phyloP scores from a whole-genome alignment of 2,113 vertebrate species.

The Stictonetta naevosa region DNA sequence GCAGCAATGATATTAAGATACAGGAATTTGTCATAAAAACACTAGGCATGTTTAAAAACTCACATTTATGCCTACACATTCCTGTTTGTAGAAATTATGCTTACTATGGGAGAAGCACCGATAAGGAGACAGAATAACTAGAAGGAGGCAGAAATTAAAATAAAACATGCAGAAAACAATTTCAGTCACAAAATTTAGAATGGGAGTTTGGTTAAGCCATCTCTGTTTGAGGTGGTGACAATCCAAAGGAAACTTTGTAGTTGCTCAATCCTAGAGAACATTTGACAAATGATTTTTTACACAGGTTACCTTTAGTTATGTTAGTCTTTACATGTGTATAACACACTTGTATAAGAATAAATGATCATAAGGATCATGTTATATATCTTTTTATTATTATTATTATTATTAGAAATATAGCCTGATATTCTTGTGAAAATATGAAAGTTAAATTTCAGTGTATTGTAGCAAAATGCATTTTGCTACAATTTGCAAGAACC shows the following conservation, averaged over 20 bases:
- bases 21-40: neutral
- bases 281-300: neutral
- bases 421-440: neutral
- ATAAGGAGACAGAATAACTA: neutral
- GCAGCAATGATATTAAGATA: neutral
- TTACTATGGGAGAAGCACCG: neutral
- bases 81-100: neutral
- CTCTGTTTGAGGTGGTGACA: neutral
- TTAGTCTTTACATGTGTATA: neutral
- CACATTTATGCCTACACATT: neutral
- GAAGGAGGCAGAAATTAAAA: neutral
- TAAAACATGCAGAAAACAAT: neutral
- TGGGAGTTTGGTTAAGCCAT: neutral
- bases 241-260: neutral
- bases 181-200: neutral
- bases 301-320: neutral
- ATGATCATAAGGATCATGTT: neutral
- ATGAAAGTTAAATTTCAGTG: neutral
- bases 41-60: neutral
- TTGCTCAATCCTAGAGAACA: neutral
- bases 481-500: neutral
- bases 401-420: neutral
- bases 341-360: neutral
- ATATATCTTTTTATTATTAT: neutral
- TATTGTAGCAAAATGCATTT: neutral